Conservation (phyloP, 2,888 invertebrate genomes). For the Drosophila affinis region DNA sequence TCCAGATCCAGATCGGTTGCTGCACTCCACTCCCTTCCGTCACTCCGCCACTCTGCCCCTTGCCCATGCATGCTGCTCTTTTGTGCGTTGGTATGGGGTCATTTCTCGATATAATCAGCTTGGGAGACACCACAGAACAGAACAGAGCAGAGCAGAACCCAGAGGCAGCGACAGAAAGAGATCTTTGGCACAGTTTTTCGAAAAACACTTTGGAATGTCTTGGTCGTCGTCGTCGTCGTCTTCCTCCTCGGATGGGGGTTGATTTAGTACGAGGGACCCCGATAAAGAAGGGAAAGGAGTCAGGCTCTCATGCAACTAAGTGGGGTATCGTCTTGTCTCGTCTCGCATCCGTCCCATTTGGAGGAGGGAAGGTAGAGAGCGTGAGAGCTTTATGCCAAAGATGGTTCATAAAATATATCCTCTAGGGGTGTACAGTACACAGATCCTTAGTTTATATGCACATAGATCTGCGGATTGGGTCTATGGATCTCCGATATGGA, state of each 20-base stretch:
- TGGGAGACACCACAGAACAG: constrained; percentile 19
- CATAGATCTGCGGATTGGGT: no score
- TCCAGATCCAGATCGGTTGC: constrained; percentile 75
- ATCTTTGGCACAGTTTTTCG: constrained; percentile 62
- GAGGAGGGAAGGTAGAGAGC: constrained; percentile 11
- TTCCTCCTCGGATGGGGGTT: constrained; percentile 30
- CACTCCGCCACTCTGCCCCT: no score
- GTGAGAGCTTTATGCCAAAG: constrained; percentile 24
- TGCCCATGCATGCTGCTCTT: constrained; percentile 4
- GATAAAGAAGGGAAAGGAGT: background rate
- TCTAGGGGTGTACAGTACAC: no score
- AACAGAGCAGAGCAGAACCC: background rate
- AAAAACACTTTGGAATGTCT: constrained; percentile 64
- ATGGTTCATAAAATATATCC: background rate
- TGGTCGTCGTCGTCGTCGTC: constrained; percentile 5
- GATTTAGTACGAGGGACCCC: constrained; percentile 33
- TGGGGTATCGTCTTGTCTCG: constrained; percentile 17
- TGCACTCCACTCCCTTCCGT: constrained; percentile 23
- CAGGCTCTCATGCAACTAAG: constrained; percentile 17
- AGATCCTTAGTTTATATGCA: no score
- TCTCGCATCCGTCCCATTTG: background rate
- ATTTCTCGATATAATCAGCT: constrained; percentile 43
- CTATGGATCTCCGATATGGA: no score
- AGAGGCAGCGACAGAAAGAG: constrained; percentile 19
- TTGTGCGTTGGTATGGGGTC: constrained; percentile 40